A percentile compares a stretch with the other conserved stretches of the same genome.
Evolutionary conservation across 2,113 vertebrate genomes (phyloP).

Genomic region (Myotis lucifugus): DNA sequence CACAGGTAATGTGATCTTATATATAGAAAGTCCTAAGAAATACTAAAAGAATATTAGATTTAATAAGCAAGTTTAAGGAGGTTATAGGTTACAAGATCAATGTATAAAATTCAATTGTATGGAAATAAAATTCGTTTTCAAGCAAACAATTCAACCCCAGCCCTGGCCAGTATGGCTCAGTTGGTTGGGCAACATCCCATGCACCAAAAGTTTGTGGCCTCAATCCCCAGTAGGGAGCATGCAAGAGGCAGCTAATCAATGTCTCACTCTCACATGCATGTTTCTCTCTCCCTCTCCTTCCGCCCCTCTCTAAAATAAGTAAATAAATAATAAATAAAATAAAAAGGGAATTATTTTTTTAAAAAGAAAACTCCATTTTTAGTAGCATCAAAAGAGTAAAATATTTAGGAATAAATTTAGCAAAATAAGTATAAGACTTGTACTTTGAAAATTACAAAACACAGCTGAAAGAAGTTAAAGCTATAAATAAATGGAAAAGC

Average conservation of each 20-base stretch:
- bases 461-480: neutral
- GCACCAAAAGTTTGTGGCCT: too few species aligned
- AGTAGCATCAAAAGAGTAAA: neutral
- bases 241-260: too few species aligned
- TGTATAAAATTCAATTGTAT: neutral
- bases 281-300: too few species aligned
- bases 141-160: neutral
- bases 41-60: neutral
- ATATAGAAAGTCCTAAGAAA: slow-evolving; percentile 10
- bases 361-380: slow-evolving; percentile 2
- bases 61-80: neutral
- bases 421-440: neutral
- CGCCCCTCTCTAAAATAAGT: too few species aligned
- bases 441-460: slow-evolving; percentile 9
- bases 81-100: neutral
- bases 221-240: too few species aligned
- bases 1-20: neutral
- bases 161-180: too few species aligned
- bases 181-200: too few species aligned
- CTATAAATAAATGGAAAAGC: slow-evolving; percentile 1
- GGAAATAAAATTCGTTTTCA: slow-evolving; percentile 13
- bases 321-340: too few species aligned
- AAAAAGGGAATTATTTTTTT: too few species aligned
- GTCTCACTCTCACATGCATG: too few species aligned
- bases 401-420: slow-evolving; percentile 18